A percentile compares a stretch with the other conserved stretches of the same genome.
phyloP scores from a whole-genome alignment of 2,888 invertebrate genomes.

The Pyralis farinalis region DNA sequence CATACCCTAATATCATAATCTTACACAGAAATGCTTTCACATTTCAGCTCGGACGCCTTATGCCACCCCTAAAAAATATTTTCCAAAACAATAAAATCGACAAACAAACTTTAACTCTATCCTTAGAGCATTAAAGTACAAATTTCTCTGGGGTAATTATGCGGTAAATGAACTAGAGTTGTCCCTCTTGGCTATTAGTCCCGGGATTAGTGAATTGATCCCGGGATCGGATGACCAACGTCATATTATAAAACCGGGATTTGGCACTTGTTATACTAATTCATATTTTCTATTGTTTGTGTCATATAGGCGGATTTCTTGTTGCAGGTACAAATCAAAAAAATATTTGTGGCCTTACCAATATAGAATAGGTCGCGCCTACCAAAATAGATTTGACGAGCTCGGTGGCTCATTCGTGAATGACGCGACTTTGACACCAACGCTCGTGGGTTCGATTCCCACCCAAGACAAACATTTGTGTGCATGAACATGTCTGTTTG shows the following conservation, averaged over 20 bases:
- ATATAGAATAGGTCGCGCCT: too few relatives aligned
- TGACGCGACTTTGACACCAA: too few relatives aligned
- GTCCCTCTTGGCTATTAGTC: conserved; percentile 65
- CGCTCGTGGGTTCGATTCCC: too few relatives aligned
- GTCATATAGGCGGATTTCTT: conserved; percentile 12
- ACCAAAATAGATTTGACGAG: too few relatives aligned
- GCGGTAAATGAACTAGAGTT: conserved; percentile 33
- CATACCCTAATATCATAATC: conserved; percentile 72
- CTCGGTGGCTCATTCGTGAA: too few relatives aligned
- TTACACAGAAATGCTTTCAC: conserved; percentile 79
- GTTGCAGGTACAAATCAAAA: conserved; percentile 3
- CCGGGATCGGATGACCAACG: conserved; percentile 72
- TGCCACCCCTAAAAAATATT: conserved; percentile 59
- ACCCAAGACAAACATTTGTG: too few relatives aligned
- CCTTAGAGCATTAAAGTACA: conserved; percentile 9
- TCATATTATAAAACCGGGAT: conserved; percentile 67
- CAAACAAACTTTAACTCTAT: conserved; percentile 30
- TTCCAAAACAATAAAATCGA: conserved; percentile 23
- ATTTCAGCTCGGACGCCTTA: conserved; percentile 41
- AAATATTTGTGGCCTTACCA: too few relatives aligned
- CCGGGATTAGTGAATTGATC: conserved; percentile 70
- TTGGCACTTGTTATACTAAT: conserved; percentile 65
- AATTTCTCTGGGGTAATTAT: conserved; percentile 4
- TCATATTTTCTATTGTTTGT: conserved; percentile 58
- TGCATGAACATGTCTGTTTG: too few relatives aligned